Percentiles rank a stretch among this genome's conserved stretches.
Conservation (phyloP, 2,797 vertebrate genomes). For the Rhabdomys pumilio region DNA sequence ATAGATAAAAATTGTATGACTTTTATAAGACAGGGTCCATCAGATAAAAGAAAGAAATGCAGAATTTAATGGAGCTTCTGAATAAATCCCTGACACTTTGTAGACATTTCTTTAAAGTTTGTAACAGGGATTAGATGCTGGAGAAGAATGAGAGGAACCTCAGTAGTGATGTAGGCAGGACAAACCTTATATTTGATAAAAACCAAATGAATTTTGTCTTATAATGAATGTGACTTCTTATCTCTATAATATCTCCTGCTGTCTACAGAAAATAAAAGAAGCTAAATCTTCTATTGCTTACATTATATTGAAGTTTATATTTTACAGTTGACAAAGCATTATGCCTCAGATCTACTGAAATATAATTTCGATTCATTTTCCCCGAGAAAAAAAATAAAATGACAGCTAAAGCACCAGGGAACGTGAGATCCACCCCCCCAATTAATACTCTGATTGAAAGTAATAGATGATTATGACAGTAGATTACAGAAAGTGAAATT, state of each 20-base stretch:
- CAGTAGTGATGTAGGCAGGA: background rate
- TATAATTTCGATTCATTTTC: slow-evolving; percentile 67
- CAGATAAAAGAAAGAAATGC: background rate
- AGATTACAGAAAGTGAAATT: background rate
- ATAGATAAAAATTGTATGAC: background rate
- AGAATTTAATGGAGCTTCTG: background rate
- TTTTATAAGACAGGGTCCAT: background rate
- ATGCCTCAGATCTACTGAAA: slow-evolving; percentile 9
- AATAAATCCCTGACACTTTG: no score
- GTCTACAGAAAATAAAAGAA: slow-evolving; percentile 53
- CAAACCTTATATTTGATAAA: background rate
- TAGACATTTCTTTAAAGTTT: background rate
- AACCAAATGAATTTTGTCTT: background rate
- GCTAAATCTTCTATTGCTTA: background rate
- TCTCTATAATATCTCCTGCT: background rate
- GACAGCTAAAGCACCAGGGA: background rate
- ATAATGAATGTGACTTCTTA: background rate
- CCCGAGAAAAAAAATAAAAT: slow-evolving; percentile 54
- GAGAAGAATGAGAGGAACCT: background rate
- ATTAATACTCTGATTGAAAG: slow-evolving; percentile 25
- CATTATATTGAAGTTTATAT: slow-evolving; percentile 45
- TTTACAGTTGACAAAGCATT: slow-evolving; percentile 62
- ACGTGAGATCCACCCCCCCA: background rate
- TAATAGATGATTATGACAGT: background rate
- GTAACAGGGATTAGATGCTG: background rate